Conservation (phyloP, 2,888 invertebrate genomes). For the Strigamia transsilvanica region DNA sequence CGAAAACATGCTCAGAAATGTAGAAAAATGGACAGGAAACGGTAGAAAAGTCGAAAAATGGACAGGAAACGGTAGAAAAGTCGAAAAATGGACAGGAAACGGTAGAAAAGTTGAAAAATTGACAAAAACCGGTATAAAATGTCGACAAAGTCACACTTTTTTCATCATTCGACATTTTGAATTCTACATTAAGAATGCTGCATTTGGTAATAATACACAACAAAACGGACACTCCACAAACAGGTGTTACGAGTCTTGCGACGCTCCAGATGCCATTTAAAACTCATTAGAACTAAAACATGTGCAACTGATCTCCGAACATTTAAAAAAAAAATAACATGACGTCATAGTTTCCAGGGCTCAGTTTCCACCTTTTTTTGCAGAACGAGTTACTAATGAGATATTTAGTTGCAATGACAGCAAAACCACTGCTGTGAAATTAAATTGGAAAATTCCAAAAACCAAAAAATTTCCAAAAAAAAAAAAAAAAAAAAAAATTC, state of each 20-base stretch:
- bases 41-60: no score
- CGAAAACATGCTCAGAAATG: no score
- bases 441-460: no score
- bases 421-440: background rate
- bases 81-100: no score
- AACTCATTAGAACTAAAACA: conserved; percentile 17
- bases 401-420: conserved; percentile 2
- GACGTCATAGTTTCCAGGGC: background rate
- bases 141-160: no score
- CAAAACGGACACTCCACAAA: background rate
- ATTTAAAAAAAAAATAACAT: background rate
- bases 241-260: background rate
- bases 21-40: no score
- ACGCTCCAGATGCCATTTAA: conserved; percentile 6
- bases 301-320: conserved; percentile 1
- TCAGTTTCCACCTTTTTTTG: background rate
- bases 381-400: background rate
- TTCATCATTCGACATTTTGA: no score
- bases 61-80: no score
- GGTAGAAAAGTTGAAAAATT: background rate
- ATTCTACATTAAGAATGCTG: background rate
- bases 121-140: background rate
- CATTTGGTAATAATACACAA: background rate
- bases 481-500: no score
- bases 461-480: no score